Conservation (phyloP, 2,797 vertebrate species). For the Parauchenoglanis ngamensis region DNA sequence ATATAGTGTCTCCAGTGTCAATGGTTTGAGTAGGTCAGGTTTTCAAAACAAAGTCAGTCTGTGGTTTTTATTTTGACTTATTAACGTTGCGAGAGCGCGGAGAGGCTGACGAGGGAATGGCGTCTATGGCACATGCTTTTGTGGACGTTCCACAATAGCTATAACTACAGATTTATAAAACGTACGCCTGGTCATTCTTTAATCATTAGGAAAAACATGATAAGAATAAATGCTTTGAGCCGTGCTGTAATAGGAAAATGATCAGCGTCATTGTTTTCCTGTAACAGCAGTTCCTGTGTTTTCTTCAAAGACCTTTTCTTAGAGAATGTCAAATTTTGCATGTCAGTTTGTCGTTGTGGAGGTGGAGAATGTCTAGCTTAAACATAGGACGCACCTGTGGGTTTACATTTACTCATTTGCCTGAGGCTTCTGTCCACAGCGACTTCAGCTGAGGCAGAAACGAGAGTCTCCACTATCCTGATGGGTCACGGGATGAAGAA, state of each 20-base stretch:
- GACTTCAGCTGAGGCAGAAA: neutral
- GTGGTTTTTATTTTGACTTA: neutral
- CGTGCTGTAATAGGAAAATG: neutral
- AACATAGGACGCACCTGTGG: neutral
- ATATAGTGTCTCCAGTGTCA: neutral
- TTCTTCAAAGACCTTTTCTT: neutral
- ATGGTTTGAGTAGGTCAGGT: neutral
- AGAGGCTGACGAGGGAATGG: neutral
- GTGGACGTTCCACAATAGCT: neutral
- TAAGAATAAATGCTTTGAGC: neutral
- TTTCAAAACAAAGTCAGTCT: neutral
- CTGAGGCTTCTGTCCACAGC: neutral
- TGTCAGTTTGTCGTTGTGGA: neutral
- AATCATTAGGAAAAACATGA: neutral
- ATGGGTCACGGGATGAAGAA: neutral
- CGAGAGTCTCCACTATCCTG: no score
- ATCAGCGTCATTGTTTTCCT: neutral
- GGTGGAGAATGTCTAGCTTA: neutral
- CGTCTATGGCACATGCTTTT: neutral
- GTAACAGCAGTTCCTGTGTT: neutral
- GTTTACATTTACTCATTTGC: neutral
- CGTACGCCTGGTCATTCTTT: neutral
- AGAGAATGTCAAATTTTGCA: neutral
- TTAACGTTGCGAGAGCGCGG: neutral
- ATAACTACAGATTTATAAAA: neutral